Percentiles rank a stretch among this genome's conserved stretches.
Conservation (phyloP, 2,113 vertebrate genomes). For the Peromyscus polionotus region DNA sequence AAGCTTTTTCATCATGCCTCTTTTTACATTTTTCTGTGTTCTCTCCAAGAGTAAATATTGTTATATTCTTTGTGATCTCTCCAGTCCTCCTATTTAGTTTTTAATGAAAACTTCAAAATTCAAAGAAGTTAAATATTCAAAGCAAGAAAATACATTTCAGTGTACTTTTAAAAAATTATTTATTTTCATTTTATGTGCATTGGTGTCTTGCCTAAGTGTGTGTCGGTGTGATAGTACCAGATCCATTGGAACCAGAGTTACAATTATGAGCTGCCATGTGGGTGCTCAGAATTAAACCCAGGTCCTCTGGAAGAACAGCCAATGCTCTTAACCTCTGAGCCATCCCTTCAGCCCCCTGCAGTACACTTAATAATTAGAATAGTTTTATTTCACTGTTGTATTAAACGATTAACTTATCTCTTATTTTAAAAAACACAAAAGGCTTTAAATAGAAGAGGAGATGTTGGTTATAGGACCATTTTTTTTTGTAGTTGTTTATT, state of each 20-base stretch:
- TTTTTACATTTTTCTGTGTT: neutral
- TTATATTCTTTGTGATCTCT: neutral
- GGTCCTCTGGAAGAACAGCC: too few species aligned
- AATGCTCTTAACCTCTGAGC: too few species aligned
- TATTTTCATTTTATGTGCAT: too few species aligned
- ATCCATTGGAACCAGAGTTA: too few species aligned
- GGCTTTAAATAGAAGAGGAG: neutral
- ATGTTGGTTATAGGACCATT: neutral
- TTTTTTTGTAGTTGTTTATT: neutral
- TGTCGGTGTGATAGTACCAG: too few species aligned
- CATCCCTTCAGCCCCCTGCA: too few species aligned
- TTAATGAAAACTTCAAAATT: neutral
- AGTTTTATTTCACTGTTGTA: neutral
- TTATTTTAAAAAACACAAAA: neutral
- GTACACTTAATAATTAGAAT: neutral
- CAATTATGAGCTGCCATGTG: too few species aligned
- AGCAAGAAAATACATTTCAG: neutral
- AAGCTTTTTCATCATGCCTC: neutral
- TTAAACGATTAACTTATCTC: neutral
- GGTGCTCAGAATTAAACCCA: too few species aligned
- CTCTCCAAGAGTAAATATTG: neutral
- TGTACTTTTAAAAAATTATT: too few species aligned
- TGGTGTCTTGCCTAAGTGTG: too few species aligned
- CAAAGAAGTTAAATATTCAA: neutral
- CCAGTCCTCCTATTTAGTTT: neutral